Base-by-base conservation (phyloP, 2,888 invertebrate genomes). In the Eilema griseolum region DNA sequence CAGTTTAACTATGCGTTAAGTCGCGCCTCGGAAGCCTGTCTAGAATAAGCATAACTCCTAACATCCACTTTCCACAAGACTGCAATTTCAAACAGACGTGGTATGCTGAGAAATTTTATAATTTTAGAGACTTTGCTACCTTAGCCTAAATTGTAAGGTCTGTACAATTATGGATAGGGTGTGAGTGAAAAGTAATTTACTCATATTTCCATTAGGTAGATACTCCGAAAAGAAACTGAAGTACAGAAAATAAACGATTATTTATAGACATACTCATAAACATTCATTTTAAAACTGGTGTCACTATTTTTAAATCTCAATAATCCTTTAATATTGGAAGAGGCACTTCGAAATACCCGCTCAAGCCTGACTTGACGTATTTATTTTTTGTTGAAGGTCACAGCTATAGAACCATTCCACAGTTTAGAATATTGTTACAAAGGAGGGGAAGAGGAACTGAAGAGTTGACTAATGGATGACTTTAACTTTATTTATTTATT, bases 11-110 rank as follows among this genome's bases (percentile, higher is more conserved):
- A 83, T 83, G 83, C 81, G 77, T 84, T 81, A 83, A 83, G 78
- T 78, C 75, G 73, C 78, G 37, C 67, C 67, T 71, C 61, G 31
- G 60, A 68, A 37, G 78, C 80, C 80, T 83, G 86, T 72, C 67
- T 74, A 61, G 80, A 82, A 76, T 83, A 75, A 66, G 73, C 66
- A 66, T 70, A 75, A 75, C 77, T 79, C 78, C 78, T 72, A 75
- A 81, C 79, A 85, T 84, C 82, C 83, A 74, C 89, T 89, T 89
- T 88, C 89, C 83, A 83, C 72, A 69, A 66, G 66, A 75, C 72
- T 83, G 74, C 71, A 72, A 79, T 77, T 78, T 67, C 65, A 61
- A 33, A 33, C 41, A 41, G 24, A 61, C 57, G 2, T 52, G 20
- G 52, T 41, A 26, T 52, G 16, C 69, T 73, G 59, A 69, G 65